Base-by-base conservation (phyloP, 1,140 invertebrate species). In the Drosophila arawakana region DNA sequence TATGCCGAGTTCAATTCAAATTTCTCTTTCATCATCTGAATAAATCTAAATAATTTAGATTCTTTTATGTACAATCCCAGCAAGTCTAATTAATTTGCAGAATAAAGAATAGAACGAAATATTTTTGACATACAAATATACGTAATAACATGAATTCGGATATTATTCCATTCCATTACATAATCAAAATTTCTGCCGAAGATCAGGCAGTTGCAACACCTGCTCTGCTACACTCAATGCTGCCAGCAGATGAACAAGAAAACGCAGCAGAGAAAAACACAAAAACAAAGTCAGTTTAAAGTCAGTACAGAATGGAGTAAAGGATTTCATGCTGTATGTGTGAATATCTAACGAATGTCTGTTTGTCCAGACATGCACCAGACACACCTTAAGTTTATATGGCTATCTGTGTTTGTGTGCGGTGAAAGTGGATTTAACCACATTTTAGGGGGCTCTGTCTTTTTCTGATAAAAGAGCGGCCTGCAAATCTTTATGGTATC, bases 401-500 rank as follows among this genome's bases (percentile, higher is more conserved):
- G 35, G 21, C n/a, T 46, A 2, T 57, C 15, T 11, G 54, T 55
- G 46, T 47, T 37, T 41, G 8, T 50, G 15, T 30, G 39, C 39
- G 25, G 35, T n/a, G 11, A 43, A 43, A 43, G 34, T 34, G 46
- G 30, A n/a, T 10, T 9, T 11, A 15, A n/a, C 15, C 47, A 46
- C 46, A 58, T 44, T 61, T 70, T 70, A 3, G 63, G 55, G 37
- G 37, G 25, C 25, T 30, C 25, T 30, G 25, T 3, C 25, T 30
- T 30, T 30, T 30, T 43, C 37, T 78, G 79, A 70, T 76, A 80
- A 76, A 79, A 55, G 15, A 50, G 15, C 10, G 30, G 13, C 68
- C 49, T 88, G 54, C 68, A 73, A 59, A 54, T 73, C 65, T 88
- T 88, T 81, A 88, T 84, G 84, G 66, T 72, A 83, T 88, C 84